Percentiles rank a stretch among this genome's conserved stretches.
These are phyloP conservation scores for Myotis vivesi DNA, from an alignment of 2,797 vertebrate species.

Conservation along the genomic window DNA sequence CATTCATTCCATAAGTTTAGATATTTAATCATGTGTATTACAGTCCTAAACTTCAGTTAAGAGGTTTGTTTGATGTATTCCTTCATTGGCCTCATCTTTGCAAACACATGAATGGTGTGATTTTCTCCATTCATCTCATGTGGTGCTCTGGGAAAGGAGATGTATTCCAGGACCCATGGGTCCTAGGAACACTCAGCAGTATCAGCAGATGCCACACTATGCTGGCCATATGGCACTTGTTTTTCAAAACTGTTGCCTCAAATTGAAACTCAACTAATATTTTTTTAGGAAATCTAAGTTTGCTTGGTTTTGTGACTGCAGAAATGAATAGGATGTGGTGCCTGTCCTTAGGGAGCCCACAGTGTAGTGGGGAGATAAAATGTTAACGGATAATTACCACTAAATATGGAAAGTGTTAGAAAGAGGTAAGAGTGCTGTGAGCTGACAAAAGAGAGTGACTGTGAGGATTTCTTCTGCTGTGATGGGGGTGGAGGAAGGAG, in stretches of 20 bases:
- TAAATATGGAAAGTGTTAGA: background rate
- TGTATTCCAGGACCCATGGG: constrained; percentile 11
- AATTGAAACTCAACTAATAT: constrained; percentile 61
- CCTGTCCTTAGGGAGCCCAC: background rate
- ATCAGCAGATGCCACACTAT: constrained; percentile 43
- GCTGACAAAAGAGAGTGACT: background rate
- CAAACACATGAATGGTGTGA: background rate
- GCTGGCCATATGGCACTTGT: constrained; percentile 55
- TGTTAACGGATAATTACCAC: background rate
- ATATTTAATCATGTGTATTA: background rate
- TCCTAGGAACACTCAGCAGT: constrained; percentile 44
- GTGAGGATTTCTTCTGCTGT: background rate
- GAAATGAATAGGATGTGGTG: background rate
- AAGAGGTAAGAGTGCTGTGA: background rate
- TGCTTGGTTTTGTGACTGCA: constrained; percentile 5
- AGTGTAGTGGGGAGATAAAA: background rate
- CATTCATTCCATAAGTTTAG: background rate
- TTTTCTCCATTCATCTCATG: constrained; percentile 45
- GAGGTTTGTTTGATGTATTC: background rate
- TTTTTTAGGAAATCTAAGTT: constrained; percentile 3
- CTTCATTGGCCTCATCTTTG: background rate
- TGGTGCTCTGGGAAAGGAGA: constrained; percentile 17
- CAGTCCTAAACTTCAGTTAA: background rate
- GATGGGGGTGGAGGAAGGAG: background rate
- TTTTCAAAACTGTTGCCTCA: constrained; percentile 61